Percentiles rank a stretch among this genome's conserved stretches.
phyloP scores from a whole-genome alignment of 2,797 vertebrate genomes.

The Chelmon rostratus region DNA sequence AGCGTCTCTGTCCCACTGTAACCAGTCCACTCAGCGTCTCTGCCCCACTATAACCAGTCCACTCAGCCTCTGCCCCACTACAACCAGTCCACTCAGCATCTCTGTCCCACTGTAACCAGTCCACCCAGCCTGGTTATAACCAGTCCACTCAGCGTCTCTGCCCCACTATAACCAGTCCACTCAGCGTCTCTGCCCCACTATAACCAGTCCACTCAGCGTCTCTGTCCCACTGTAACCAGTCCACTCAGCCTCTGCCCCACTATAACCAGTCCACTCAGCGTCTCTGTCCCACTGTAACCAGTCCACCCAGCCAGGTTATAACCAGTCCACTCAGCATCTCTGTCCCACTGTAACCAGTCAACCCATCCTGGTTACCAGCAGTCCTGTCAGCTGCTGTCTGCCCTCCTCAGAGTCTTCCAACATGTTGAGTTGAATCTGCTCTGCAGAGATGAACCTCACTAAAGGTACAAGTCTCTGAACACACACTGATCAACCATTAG shows the following conservation, averaged over 20 bases:
- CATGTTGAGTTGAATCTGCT: no score
- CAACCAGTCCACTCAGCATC: neutral
- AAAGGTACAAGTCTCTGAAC: no score
- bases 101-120: neutral
- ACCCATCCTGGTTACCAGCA: neutral
- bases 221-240: no score
- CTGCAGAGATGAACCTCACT: no score
- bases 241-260: neutral
- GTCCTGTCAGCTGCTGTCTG: neutral
- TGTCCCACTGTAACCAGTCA: neutral
- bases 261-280: neutral
- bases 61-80: neutral
- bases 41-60: neutral
- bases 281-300: neutral
- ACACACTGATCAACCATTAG: neutral
- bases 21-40: no score
- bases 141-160: neutral
- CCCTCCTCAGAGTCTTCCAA: neutral
- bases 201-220: neutral
- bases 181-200: neutral
- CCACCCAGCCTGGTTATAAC: neutral
- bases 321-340: neutral
- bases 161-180: neutral
- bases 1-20: no score
- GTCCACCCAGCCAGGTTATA: no score